phyloP scores from a whole-genome alignment of 2,113 vertebrate species.

The Plectropomus leopardus region DNA sequence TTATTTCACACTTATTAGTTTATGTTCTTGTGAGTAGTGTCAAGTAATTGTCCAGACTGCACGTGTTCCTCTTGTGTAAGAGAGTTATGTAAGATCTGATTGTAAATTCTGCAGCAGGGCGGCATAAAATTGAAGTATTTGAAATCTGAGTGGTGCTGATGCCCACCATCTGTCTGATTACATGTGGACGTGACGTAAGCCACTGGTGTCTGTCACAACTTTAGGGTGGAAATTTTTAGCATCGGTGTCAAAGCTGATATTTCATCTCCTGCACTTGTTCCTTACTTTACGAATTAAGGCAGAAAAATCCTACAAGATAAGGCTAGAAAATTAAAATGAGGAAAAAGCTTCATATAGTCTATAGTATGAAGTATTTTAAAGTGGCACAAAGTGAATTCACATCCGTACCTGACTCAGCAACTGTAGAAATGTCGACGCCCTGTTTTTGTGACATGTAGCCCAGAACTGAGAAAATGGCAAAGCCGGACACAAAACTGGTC shows the following conservation, averaged over 20 bases:
- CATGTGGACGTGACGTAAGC: too few relatives aligned
- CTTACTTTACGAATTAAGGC: background rate
- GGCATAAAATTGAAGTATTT: too few relatives aligned
- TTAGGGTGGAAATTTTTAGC: too few relatives aligned
- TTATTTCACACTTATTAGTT: too few relatives aligned
- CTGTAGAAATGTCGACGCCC: slow-evolving; percentile 74
- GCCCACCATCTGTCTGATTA: too few relatives aligned
- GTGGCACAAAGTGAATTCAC: background rate
- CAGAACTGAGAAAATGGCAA: slow-evolving; percentile 92
- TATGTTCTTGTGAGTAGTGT: too few relatives aligned
- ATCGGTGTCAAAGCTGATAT: background rate
- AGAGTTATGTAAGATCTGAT: too few relatives aligned
- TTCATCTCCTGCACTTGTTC: background rate
- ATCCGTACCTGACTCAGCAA: slow-evolving; percentile 80
- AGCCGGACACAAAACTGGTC: slow-evolving; percentile 91
- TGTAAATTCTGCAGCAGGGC: too few relatives aligned
- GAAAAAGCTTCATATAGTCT: background rate
- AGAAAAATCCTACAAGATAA: background rate
- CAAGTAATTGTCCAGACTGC: too few relatives aligned
- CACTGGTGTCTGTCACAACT: too few relatives aligned
- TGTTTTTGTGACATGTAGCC: slow-evolving; percentile 88
- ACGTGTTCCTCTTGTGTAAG: too few relatives aligned
- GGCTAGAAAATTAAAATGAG: background rate
- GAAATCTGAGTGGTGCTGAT: too few relatives aligned
- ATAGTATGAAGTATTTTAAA: background rate